These are phyloP conservation scores for Dendrophyllia cribrosa DNA, from an alignment of 64 coral and sea anemone genomes.

Conservation along the genomic window DNA sequence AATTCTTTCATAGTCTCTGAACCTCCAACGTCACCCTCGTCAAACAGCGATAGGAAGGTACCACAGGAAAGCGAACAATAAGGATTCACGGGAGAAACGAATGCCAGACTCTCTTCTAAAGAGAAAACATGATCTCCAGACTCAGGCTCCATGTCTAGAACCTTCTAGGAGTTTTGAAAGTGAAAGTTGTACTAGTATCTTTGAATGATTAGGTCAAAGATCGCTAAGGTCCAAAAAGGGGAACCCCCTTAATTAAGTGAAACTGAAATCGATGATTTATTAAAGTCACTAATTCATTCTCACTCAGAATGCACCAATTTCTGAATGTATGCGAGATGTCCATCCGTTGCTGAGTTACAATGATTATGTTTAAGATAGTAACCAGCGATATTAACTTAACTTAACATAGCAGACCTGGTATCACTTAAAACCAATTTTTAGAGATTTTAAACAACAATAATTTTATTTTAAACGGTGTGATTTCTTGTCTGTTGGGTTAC, in stretches of 20 bases:
- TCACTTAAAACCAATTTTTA: too few species aligned
- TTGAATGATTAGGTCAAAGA: background rate
- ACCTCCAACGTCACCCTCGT: background rate
- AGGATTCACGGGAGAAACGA: background rate
- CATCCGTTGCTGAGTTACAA: too few species aligned
- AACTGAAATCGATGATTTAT: background rate
- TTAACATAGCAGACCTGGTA: too few species aligned
- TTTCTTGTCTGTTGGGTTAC: too few species aligned
- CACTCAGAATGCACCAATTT: background rate
- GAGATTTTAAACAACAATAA: too few species aligned
- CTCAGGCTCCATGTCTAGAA: too few species aligned
- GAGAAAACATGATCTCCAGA: background rate
- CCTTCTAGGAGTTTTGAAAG: slow-evolving; percentile 20
- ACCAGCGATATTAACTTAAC: too few species aligned
- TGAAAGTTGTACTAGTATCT: background rate
- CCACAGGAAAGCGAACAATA: background rate
- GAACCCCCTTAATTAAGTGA: background rate
- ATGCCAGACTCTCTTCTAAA: too few species aligned
- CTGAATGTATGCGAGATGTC: background rate
- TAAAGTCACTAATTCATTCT: background rate
- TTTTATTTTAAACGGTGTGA: too few species aligned
- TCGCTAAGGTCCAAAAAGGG: background rate
- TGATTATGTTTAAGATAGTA: too few species aligned
- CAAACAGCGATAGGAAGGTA: background rate
- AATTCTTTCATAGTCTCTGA: background rate